Evolutionary conservation across 64 coral and sea anemone species (phyloP), one percentile per base, ranked within the genome.

Genomic region (Porites australiensis): DNA sequence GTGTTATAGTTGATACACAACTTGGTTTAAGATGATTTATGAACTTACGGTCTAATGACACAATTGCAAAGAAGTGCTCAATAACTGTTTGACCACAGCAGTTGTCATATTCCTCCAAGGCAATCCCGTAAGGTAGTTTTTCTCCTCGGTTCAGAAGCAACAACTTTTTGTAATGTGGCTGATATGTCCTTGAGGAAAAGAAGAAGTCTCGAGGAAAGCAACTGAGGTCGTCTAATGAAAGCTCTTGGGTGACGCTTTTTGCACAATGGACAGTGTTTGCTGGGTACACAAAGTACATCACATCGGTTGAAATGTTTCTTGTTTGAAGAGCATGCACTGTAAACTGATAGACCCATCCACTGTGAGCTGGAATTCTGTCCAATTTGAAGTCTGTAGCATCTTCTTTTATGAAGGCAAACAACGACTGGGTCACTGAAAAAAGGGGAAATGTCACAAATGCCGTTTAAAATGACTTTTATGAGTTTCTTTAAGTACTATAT

Each of bases 191-290:
- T 12, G 91, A 93, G 5, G 91, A 72, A 54, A 77, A 93, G 18
- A 93, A 54, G 73, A 93, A 93, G 49, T 93, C 91, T 67, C 76
- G 20, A 21, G 91, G 91, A 16, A 66, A 65, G 22, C 91, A 93
- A 4, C 71, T 8, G 6, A 55, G 60, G 8, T 70, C 50, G 27
- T 9, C 5, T 21, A 87, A 44, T 54, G 72, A 77, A 6, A 93
- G 63, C 3, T 85, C 13, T 22, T 14, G 66, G 7, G 91, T 77
- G 9, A 93, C 11, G 58, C 69, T 58, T 7, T 76, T 86, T 64
- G 16, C 15, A 84, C 81, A 84, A 69, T 76, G 15, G 12, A 15
- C 43, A 44, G 63, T 70, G 52, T 64, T 70, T 72, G 27, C 43
- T 12, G 90, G 80, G 23, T 93, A 93, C 19, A 66, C 45, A 52